Percentiles rank a stretch among this genome's conserved stretches.
Conservation (phyloP, 2,797 vertebrate species). For the Cyprinodon diabolis region DNA sequence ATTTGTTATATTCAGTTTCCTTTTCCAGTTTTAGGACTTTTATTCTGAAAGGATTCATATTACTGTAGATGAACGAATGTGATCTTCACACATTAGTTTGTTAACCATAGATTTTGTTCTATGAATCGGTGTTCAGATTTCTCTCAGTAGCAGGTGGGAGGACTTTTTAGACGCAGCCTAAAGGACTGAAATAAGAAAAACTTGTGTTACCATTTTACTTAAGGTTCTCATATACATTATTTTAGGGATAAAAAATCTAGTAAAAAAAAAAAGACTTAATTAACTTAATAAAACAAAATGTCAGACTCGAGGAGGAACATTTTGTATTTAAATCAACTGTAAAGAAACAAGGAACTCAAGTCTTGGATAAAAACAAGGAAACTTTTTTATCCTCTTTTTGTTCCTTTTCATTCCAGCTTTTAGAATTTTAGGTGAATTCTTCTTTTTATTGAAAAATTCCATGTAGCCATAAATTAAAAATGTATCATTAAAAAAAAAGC, state of each 20-base stretch:
- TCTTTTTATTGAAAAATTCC: background rate
- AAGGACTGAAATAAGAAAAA: background rate
- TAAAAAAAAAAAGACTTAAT: background rate
- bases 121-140: background rate
- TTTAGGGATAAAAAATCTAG: background rate
- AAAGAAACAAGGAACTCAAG: background rate
- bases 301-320: background rate
- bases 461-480: conserved; percentile 50
- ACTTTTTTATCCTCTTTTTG: background rate
- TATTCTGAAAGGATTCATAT: background rate
- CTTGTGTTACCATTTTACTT: too few relatives aligned
- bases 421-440: background rate
- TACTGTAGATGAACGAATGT: background rate
- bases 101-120: background rate
- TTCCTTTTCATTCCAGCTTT: background rate
- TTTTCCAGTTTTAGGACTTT: background rate
- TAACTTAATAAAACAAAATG: background rate
- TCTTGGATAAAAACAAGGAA: background rate
- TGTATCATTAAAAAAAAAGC: background rate
- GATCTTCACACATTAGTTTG: background rate
- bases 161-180: background rate
- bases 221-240: background rate
- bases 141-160: background rate
- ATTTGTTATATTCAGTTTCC: background rate
- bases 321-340: background rate